A percentile compares a stretch with the other conserved stretches of the same genome.
phyloP scores from a whole-genome alignment of 2,113 vertebrate genomes.

The Cebidichthys violaceus region DNA sequence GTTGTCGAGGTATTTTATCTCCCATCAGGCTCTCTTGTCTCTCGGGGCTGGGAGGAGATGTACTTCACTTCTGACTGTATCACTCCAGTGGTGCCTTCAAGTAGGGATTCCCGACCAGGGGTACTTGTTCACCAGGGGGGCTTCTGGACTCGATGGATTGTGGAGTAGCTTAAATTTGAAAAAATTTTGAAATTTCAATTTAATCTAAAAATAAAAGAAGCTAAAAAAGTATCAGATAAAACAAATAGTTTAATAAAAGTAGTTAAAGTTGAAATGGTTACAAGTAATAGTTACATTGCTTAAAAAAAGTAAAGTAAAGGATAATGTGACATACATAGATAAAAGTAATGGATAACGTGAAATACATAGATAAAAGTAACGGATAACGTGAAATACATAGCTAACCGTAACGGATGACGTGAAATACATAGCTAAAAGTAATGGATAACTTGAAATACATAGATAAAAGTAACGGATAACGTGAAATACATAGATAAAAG shows the following conservation, averaged over 20 bases:
- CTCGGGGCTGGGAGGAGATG: background rate
- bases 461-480: too few species aligned
- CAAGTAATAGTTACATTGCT: background rate
- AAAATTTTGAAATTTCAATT: background rate
- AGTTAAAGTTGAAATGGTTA: too few species aligned
- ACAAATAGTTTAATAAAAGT: too few species aligned
- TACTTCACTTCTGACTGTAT: background rate
- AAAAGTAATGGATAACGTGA: background rate
- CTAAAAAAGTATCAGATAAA: too few species aligned
- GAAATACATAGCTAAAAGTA: background rate
- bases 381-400: too few species aligned
- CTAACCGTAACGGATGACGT: too few species aligned
- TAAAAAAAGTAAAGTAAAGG: too few species aligned
- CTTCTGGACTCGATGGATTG: background rate
- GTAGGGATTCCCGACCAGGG: background rate
- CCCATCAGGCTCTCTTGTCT: conserved; percentile 19
- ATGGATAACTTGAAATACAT: too few species aligned
- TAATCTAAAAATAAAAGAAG: background rate
- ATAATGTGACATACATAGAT: background rate
- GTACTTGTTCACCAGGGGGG: too few species aligned
- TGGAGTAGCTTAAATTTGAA: background rate
- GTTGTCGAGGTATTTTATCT: conserved; percentile 30
- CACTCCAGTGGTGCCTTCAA: conserved; percentile 4
- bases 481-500: too few species aligned
- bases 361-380: background rate